phyloP scores from a whole-genome alignment of 1,140 invertebrate species.

The Tetragnatha versicolor region DNA sequence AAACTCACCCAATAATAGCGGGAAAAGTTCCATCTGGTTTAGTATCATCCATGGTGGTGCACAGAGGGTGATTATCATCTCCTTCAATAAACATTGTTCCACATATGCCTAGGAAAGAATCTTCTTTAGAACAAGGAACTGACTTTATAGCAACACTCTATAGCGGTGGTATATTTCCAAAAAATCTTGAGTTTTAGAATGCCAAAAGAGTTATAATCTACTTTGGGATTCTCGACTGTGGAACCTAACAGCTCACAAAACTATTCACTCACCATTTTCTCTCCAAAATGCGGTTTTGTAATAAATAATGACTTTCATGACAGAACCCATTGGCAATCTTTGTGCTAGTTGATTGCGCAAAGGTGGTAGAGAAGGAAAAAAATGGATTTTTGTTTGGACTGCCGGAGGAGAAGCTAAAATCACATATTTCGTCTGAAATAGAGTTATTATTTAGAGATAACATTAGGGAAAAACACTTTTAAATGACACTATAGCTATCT shows the following conservation, averaged over 20 bases:
- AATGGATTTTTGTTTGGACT: constrained; percentile 63
- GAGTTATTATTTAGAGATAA: too few relatives aligned
- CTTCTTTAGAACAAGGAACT: too few relatives aligned
- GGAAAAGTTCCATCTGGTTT: constrained; percentile 63
- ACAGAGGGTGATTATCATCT: constrained; percentile 48
- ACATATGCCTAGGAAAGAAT: constrained; percentile 44
- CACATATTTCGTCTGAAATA: constrained; percentile 56
- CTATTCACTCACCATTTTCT: constrained; percentile 31
- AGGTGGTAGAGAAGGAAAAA: constrained; percentile 61
- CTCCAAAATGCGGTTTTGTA: constrained; percentile 63
- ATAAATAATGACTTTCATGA: constrained; percentile 64
- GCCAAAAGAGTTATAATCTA: background rate
- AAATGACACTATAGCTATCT: too few relatives aligned
- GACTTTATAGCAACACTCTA: too few relatives aligned
- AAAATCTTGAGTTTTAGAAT: too few relatives aligned
- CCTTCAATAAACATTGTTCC: constrained; percentile 44
- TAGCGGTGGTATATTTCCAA: too few relatives aligned
- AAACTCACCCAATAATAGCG: constrained; percentile 62
- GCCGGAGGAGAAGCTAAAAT: constrained; percentile 62
- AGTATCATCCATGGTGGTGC: constrained; percentile 61
- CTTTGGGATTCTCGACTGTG: background rate
- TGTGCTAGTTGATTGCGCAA: constrained; percentile 62
- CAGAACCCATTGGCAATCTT: constrained; percentile 63
- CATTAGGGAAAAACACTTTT: too few relatives aligned
- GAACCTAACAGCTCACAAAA: too few relatives aligned